Conservation (phyloP, 1,140 invertebrate genomes). For the Anoplophora glabripennis region DNA sequence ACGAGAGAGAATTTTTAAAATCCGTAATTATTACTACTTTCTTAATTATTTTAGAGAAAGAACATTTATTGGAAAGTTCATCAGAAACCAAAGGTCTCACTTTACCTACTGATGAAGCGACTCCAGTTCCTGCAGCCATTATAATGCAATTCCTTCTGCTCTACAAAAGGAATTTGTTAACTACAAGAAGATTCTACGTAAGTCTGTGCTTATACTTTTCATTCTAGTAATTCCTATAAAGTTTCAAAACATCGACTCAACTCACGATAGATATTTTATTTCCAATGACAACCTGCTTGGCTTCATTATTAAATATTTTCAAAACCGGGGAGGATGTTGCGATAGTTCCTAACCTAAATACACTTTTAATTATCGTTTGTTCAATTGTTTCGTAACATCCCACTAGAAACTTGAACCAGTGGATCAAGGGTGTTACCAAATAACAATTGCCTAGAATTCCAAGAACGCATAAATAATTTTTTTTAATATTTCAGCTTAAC, state of each 20-base stretch:
- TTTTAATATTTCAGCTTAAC: conserved; percentile 60
- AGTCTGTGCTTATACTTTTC: conserved; percentile 38
- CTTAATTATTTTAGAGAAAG: conserved; percentile 21
- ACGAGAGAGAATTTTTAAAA: too few species aligned
- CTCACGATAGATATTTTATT: conserved; percentile 12
- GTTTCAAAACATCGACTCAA: too few species aligned
- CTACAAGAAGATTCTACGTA: conserved; percentile 60
- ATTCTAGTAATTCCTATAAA: too few species aligned
- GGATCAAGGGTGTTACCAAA: too few species aligned
- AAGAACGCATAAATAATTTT: neutral
- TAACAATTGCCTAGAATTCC: too few species aligned
- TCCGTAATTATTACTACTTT: too few species aligned
- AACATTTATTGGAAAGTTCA: neutral
- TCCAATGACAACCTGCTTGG: neutral
- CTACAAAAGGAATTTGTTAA: conserved; percentile 61
- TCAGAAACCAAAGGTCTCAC: neutral
- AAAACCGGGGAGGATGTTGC: neutral
- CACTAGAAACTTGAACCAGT: too few species aligned
- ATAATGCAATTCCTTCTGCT: conserved; percentile 58
- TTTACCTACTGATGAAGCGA: neutral
- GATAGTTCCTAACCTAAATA: too few species aligned
- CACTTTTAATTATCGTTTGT: too few species aligned
- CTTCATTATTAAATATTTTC: neutral
- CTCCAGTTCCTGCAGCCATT: conserved; percentile 45
- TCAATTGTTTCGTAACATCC: too few species aligned